These are phyloP conservation scores for Liodrosophila aerea DNA, from an alignment of 2,888 invertebrate species.

Conservation along the genomic window DNA sequence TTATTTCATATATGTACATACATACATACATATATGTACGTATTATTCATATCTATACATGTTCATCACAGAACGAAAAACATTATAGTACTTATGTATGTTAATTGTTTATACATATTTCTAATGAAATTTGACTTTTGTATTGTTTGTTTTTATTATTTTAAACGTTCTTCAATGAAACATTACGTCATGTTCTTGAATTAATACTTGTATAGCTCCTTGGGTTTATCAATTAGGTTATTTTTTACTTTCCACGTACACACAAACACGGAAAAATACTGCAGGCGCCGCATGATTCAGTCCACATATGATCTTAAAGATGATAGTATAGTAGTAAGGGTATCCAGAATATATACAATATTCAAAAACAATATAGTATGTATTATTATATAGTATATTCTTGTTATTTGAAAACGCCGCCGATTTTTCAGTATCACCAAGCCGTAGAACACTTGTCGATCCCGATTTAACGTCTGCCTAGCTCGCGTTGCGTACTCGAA, in stretches of 20 bases:
- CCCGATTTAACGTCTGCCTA: conserved; percentile 55
- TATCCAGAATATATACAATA: conserved; percentile 3
- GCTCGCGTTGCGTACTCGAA: conserved; percentile 70
- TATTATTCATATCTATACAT: background rate
- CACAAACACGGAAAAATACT: conserved; percentile 79
- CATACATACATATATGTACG: conserved; percentile 21
- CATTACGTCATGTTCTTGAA: conserved; percentile 72
- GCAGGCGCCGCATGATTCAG: conserved; percentile 68
- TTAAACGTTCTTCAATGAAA: conserved; percentile 56
- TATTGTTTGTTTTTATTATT: conserved; percentile 12
- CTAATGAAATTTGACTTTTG: background rate
- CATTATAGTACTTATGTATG: conserved; percentile 18
- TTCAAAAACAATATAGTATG: too few relatives aligned
- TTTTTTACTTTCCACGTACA: conserved; percentile 75
- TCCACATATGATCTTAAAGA: background rate
- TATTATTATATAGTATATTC: conserved; percentile 27
- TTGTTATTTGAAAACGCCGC: conserved; percentile 43
- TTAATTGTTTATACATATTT: background rate
- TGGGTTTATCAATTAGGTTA: conserved; percentile 64
- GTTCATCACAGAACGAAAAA: conserved; percentile 38
- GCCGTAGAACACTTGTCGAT: conserved; percentile 21
- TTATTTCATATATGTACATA: conserved; percentile 28
- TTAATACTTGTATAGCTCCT: conserved; percentile 55
- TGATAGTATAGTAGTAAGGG: conserved; percentile 10
- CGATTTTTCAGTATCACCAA: conserved; percentile 53